These are phyloP conservation scores for Rhinichthys klamathensis DNA, from an alignment of 2,113 vertebrate genomes.

Conservation along the genomic window DNA sequence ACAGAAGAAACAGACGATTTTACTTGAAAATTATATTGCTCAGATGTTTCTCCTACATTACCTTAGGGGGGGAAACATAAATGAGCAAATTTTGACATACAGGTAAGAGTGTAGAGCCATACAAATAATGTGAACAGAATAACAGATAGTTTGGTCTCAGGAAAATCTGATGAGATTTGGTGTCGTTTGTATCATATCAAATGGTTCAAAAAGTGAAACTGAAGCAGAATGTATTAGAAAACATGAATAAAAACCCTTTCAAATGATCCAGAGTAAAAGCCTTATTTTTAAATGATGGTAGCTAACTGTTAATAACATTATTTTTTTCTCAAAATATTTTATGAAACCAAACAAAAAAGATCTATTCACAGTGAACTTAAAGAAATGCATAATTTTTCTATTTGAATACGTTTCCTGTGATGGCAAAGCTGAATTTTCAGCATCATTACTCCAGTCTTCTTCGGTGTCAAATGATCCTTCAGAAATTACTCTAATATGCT, in stretches of 20 bases:
- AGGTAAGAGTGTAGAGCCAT: neutral
- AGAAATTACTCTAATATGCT: neutral
- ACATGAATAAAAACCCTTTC: neutral
- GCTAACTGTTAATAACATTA: no score
- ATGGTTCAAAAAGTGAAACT: no score
- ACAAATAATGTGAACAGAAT: neutral
- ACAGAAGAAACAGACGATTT: neutral
- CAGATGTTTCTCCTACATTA: neutral
- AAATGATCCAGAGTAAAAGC: no score
- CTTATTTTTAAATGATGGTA: no score
- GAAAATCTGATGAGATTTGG: neutral
- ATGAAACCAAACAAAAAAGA: no score
- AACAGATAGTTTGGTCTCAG: neutral
- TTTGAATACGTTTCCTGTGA: no score
- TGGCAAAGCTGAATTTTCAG: neutral
- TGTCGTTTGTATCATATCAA: neutral
- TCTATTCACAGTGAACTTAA: no score
- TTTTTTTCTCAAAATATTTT: no score
- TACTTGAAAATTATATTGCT: neutral
- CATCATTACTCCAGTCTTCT: neutral
- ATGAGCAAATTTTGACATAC: neutral
- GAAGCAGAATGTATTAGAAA: neutral
- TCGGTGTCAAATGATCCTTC: neutral
- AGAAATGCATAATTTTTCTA: no score
- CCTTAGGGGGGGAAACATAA: neutral